Evolutionary conservation across 2,113 vertebrate genomes (phyloP).

Genomic region (Psephotus haematonotus): DNA sequence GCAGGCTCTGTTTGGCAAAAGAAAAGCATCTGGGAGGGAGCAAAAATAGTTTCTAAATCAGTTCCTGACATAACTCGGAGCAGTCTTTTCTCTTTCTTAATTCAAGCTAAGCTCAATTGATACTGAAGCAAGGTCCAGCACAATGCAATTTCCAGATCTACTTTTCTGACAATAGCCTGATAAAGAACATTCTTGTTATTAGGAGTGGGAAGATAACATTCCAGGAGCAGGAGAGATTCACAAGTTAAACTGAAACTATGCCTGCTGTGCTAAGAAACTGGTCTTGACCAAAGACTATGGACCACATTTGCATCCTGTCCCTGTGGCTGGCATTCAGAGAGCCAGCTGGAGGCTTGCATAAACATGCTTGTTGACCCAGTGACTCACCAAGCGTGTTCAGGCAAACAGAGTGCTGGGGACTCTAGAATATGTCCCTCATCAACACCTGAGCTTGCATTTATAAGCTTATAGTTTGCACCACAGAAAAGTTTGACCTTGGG

Average conservation of each 20-base stretch:
- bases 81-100: neutral
- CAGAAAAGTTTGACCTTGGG: neutral
- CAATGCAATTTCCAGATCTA: neutral
- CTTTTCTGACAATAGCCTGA: neutral
- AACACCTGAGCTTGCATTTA: slow-evolving; percentile 26
- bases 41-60: neutral
- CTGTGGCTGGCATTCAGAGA: neutral
- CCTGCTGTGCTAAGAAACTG: neutral
- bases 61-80: neutral
- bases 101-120: neutral
- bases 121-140: neutral
- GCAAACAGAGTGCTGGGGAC: neutral
- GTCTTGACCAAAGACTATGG: neutral
- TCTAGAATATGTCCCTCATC: neutral
- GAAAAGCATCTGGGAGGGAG: neutral
- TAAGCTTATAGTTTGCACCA: neutral
- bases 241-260: neutral
- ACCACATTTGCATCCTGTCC: neutral
- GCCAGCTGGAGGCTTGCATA: neutral
- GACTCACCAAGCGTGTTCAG: neutral
- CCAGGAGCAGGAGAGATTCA: neutral
- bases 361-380: slow-evolving; percentile 8
- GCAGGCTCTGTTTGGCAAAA: neutral
- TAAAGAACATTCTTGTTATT: neutral
- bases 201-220: neutral